These are phyloP conservation scores for Drosophila quadrilineata DNA, from an alignment of 1,140 invertebrate species.

Conservation along the genomic window DNA sequence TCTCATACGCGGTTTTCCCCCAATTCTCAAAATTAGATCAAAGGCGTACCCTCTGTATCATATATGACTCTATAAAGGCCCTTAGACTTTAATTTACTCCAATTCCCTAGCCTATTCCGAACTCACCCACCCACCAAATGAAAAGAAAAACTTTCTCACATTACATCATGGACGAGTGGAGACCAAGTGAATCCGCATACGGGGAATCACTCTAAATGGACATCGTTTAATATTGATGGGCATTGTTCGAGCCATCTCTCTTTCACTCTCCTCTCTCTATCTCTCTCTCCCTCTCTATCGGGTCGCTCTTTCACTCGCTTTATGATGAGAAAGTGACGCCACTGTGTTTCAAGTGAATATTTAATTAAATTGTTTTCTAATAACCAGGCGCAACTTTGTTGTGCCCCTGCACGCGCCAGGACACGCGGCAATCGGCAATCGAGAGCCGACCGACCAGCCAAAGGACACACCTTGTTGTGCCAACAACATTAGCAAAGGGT, in stretches of 20 bases:
- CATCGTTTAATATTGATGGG: slow-evolving; percentile 78
- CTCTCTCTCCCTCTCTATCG: too few relatives aligned
- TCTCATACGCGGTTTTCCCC: not conserved
- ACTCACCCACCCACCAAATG: slow-evolving; percentile 22
- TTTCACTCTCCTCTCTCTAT: too few relatives aligned
- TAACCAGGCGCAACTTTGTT: slow-evolving; percentile 74
- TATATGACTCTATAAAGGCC: not conserved
- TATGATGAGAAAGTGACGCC: slow-evolving; percentile 65
- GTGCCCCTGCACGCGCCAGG: slow-evolving; percentile 68
- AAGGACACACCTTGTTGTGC: slow-evolving; percentile 79
- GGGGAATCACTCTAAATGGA: slow-evolving; percentile 62
- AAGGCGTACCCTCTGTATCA: slow-evolving; percentile 41
- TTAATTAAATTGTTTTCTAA: slow-evolving; percentile 81
- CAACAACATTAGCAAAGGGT: slow-evolving; percentile 75
- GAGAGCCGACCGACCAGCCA: slow-evolving; percentile 28
- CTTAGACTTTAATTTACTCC: slow-evolving; percentile 11
- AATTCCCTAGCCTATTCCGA: too few relatives aligned
- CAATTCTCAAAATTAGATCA: slow-evolving; percentile 45
- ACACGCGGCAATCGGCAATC: slow-evolving; percentile 50
- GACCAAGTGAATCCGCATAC: slow-evolving; percentile 8
- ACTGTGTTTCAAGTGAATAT: slow-evolving; percentile 77
- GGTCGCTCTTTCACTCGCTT: too few relatives aligned
- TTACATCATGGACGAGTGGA: slow-evolving; percentile 63
- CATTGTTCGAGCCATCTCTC: slow-evolving; percentile 68
- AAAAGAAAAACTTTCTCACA: slow-evolving; percentile 68